A percentile compares a stretch with the other conserved stretches of the same genome.
Conservation (phyloP, 2,113 vertebrate species). For the Morone saxatilis region DNA sequence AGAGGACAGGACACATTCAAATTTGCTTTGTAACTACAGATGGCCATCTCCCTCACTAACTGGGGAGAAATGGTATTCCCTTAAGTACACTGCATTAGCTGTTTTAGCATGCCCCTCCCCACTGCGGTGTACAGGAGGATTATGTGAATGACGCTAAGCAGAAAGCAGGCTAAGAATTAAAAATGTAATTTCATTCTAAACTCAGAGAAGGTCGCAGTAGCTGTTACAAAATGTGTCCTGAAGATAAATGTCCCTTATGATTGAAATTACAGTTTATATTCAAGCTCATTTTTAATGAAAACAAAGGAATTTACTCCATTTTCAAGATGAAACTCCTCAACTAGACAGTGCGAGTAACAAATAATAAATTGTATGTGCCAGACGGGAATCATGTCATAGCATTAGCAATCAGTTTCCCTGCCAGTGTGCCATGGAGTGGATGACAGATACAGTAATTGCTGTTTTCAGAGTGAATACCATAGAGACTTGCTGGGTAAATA, state of each 20-base stretch:
- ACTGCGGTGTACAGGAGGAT: conserved; percentile 10
- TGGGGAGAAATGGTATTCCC: conserved; percentile 38
- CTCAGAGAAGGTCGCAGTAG: background rate
- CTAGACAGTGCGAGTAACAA: background rate
- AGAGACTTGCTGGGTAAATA: conserved; percentile 61
- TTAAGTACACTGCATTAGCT: conserved; percentile 22
- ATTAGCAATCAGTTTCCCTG: conserved; percentile 43
- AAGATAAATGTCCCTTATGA: background rate
- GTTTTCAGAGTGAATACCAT: conserved; percentile 57
- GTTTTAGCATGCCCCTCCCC: too few relatives aligned
- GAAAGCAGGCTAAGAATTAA: background rate
- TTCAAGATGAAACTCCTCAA: conserved; percentile 4
- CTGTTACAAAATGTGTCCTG: background rate
- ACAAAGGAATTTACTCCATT: background rate
- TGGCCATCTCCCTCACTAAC: conserved; percentile 32
- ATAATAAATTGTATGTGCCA: background rate
- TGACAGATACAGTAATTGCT: conserved; percentile 49
- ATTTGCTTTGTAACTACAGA: conserved; percentile 46
- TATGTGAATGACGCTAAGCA: conserved; percentile 3
- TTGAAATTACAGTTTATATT: background rate
- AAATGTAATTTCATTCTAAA: background rate
- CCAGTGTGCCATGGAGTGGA: conserved; percentile 23
- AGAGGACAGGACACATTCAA: conserved; percentile 19
- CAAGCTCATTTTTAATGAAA: background rate
- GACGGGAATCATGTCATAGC: background rate